Evolutionary conservation across 2,113 vertebrate species (phyloP).

Genomic region (Microcebus ravelobensis): DNA sequence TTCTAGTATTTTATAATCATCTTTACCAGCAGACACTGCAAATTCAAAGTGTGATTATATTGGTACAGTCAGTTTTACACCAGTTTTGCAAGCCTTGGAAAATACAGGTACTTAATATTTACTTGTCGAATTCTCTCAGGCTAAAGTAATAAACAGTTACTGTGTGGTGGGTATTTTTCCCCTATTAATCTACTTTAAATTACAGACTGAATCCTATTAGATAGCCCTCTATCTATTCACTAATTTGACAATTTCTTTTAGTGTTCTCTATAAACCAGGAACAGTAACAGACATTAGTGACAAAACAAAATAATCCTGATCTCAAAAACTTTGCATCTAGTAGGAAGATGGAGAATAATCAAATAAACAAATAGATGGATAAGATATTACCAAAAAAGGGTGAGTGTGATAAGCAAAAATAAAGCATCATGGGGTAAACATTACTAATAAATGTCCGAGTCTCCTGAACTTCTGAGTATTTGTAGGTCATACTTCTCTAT

Average conservation of each 20-base stretch:
- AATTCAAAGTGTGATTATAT: constrained; percentile 10
- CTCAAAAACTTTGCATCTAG: not conserved
- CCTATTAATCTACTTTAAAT: constrained; percentile 19
- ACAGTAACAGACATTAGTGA: not conserved
- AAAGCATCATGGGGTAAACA: not conserved
- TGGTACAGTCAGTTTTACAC: not conserved
- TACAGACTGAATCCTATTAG: not conserved
- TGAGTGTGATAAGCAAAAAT: not conserved
- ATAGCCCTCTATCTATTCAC: not conserved
- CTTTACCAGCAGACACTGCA: not conserved
- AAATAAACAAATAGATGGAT: not conserved
- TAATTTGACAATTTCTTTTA: not conserved
- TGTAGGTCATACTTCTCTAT: not conserved
- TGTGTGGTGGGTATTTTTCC: not conserved
- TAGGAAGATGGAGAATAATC: not conserved
- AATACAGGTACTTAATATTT: constrained; percentile 48
- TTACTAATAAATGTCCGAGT: not conserved
- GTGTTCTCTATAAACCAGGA: not conserved
- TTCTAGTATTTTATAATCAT: not conserved
- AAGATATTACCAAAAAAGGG: not conserved
- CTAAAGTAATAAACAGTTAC: not conserved
- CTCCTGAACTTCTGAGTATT: not conserved
- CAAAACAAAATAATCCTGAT: not conserved
- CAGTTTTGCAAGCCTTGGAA: constrained; percentile 30
- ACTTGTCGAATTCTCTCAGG: constrained; percentile 1